Evolutionary conservation across 2,797 vertebrate species (phyloP), one percentile per base, ranked within the genome.

Genomic region (Prionace glauca): DNA sequence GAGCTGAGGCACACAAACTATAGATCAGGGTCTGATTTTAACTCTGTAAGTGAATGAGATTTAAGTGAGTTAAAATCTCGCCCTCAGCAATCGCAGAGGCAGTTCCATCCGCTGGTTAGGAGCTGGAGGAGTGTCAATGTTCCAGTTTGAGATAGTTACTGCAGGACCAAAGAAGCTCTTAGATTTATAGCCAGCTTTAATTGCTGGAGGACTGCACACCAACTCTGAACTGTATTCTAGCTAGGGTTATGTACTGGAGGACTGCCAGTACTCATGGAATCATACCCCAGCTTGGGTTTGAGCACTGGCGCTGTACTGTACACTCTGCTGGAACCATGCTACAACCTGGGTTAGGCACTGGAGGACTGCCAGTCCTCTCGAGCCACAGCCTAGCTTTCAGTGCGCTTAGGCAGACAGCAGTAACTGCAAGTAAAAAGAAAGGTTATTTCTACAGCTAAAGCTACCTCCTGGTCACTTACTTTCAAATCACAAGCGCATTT

Each of bases 341-440:
- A 3, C 12, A 65, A 29, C 0, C 65, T 91, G 29, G 87, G 26
- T 90, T 90, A 29, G 16, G 88, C 16, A 16, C 7, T 67, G 65
- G 90, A 92, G 90, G n/a, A 24, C 20, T 11, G 65, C 90, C 90
- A 92, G 62, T 69, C 41, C 65, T 92, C n/a, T 41, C 69, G 36
- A 90, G 62, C 65, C 22, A 92, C 22, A 92, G 65, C n/a, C 36
- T 92, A 92, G 90, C n/a, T 67, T 69, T 92, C 90, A 92, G 20
- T 4, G 29, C n/a, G 22, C 90, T 92, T 62, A 69, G 65, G 90
- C 32, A 92, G 90, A 26, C n/a, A 41, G 62, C 65, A 92, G 90
- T 69, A 36, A 69, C 20, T 69, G 62, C 62, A 92, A 92, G 69
- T 24, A 67, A 26, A 67, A 26, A 36, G 2, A 20, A 67, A 41